Evolutionary conservation across 1,140 invertebrate genomes (phyloP).

Genomic region (Leptinotarsa texana): DNA sequence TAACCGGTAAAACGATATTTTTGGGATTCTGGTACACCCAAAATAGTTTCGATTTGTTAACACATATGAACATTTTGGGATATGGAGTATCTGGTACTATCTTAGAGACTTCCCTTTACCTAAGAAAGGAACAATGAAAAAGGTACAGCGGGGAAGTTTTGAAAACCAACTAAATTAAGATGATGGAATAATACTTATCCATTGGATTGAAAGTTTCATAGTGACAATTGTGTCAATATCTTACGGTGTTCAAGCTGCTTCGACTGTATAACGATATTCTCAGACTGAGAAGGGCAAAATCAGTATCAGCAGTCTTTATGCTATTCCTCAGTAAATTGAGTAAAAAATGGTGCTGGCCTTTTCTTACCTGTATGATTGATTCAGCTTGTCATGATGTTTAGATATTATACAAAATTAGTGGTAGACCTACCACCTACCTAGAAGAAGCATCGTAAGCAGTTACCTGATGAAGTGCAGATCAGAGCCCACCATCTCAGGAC

Average conservation of each 20-base stretch:
- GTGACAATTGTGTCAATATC: not conserved
- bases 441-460: no score
- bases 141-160: not conserved
- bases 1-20: not conserved
- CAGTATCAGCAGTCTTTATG: not conserved
- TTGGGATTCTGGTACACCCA: not conserved
- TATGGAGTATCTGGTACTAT: not conserved
- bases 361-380: constrained; percentile 13
- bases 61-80: not conserved
- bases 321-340: not conserved
- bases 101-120: not conserved
- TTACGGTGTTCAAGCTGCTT: not conserved
- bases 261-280: not conserved
- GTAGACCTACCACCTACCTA: no score
- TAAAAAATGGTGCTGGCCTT: constrained; percentile 15
- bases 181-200: not conserved
- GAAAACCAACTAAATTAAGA: not conserved
- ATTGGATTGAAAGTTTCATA: not conserved
- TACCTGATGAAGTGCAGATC: no score
- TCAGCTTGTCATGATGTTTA: constrained; percentile 13
- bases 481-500: not conserved
- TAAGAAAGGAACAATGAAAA: not conserved
- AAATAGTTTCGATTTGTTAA: not conserved
- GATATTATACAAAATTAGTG: not conserved
- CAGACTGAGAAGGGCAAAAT: not conserved